Evolutionary conservation across 2,113 vertebrate genomes (phyloP), one percentile per base, ranked within the genome.

Genomic region (Columbina picui): DNA sequence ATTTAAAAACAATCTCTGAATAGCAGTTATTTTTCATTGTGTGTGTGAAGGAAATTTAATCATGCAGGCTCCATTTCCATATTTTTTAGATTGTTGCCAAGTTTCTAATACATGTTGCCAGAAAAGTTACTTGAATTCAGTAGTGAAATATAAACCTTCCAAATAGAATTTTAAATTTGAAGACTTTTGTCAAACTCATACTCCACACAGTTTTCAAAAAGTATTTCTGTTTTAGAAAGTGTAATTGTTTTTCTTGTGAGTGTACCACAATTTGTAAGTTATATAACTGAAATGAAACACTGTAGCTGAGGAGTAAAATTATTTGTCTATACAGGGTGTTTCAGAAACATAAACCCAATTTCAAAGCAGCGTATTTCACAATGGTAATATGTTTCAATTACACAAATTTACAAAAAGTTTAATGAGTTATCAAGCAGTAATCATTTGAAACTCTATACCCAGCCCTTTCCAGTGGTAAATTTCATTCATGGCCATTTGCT

Each of bases 1-100:
- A 82, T 59, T 85, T 85, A 70, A 96, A 88, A 96, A 57, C 70
- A 81, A 84, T 84, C 94, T 89, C 94, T 95, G 81, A 91, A 89
- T 70, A 41, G 68, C 41, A 95, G 84, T 82, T 93, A 86, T 89
- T 97, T 95, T 94, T 75, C 87, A 93, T 23, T 77, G 63, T 64
- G 49, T 22, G 8, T 67, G 88, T 60, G 25, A 96, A 91, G 71
- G 94, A 95, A 95, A 89, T 50, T 56, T 71, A 80, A 96, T 90
- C 88, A 86, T 29, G 67, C 79, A 94, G 69, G 64, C 77, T 83
- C 47, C 34, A 94, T 75, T 96, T 92, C 64, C 69, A 29, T 70
- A 78, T 67, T 94, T 93, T 96, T 87, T 12, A 93, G 52, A 63
- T 12, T 86, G 83, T 29, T 86, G 86, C 55, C 86, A 95, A 89